A percentile compares a stretch with the other conserved stretches of the same genome.
These are phyloP conservation scores for Crypturellus undulatus DNA, from an alignment of 2,113 vertebrate species.

Conservation along the genomic window DNA sequence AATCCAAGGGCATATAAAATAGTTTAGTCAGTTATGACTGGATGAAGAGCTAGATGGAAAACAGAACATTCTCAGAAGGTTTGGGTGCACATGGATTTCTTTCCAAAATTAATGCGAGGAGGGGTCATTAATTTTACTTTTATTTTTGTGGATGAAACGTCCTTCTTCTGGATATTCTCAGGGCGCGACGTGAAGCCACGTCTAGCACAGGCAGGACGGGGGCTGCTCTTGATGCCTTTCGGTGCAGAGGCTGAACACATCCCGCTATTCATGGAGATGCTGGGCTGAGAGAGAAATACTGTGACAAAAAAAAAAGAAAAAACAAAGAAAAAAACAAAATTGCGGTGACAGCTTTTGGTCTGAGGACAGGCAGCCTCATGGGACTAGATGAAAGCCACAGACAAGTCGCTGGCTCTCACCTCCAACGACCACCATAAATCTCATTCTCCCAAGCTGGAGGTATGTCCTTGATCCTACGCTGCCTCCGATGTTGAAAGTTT, in stretches of 20 bases:
- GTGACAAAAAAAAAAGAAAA: not conserved
- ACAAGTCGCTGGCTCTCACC: not conserved
- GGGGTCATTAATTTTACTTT: slow-evolving; percentile 31
- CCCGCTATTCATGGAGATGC: not conserved
- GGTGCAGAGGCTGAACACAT: not conserved
- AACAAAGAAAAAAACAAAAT: not conserved
- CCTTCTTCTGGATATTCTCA: not conserved
- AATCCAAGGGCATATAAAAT: slow-evolving; percentile 55
- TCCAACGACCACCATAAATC: not conserved
- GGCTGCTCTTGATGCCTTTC: not conserved
- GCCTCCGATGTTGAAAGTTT: not conserved
- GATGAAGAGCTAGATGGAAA: slow-evolving; percentile 43
- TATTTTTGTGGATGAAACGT: slow-evolving; percentile 15
- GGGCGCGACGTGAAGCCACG: fast-evolving
- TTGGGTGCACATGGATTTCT: slow-evolving; percentile 5
- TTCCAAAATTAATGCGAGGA: slow-evolving; percentile 22
- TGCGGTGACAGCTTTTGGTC: not conserved
- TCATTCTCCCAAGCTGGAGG: not conserved
- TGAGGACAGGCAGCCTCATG: not conserved
- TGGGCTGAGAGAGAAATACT: not conserved
- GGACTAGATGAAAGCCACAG: not conserved
- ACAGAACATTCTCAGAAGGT: slow-evolving; percentile 37
- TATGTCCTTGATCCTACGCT: not conserved
- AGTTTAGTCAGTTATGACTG: slow-evolving; percentile 33
- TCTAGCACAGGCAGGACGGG: not conserved